These are phyloP conservation scores for Netelia inedita DNA, from an alignment of 2,888 invertebrate species.

Conservation along the genomic window DNA sequence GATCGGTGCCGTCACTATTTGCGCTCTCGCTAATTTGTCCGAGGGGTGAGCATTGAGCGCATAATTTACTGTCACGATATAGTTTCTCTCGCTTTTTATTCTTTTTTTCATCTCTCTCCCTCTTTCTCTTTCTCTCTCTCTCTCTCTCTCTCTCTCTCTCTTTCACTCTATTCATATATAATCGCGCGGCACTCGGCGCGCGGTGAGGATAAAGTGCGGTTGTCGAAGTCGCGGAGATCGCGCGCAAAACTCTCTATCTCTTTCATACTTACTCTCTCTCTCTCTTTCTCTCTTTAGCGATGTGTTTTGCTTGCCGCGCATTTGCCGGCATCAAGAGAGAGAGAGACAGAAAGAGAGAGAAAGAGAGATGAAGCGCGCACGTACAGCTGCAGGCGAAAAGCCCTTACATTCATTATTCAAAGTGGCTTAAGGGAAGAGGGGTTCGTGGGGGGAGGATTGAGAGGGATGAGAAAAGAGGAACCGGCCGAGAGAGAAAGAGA, in stretches of 20 bases:
- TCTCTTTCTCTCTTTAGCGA: neutral
- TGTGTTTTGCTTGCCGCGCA: constrained; percentile 34
- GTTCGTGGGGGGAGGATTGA: neutral
- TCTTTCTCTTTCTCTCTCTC: neutral
- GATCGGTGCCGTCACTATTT: constrained; percentile 66
- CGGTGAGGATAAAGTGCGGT: constrained; percentile 53
- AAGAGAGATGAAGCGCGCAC: constrained; percentile 23
- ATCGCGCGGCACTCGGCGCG: neutral
- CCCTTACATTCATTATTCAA: constrained; percentile 67
- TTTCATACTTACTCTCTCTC: constrained; percentile 1
- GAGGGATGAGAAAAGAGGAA: constrained; percentile 49
- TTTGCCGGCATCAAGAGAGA: constrained; percentile 28
- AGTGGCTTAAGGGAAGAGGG: constrained; percentile 40
- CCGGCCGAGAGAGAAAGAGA: constrained; percentile 7
- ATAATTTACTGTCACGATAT: constrained; percentile 49
- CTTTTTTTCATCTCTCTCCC: neutral
- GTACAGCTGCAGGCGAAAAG: constrained; percentile 55
- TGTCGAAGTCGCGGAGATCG: constrained; percentile 59
- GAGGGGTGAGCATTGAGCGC: constrained; percentile 53
- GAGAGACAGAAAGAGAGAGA: neutral
- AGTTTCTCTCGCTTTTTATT: constrained; percentile 12
- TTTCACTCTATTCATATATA: constrained; percentile 13
- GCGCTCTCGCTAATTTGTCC: constrained; percentile 71
- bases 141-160: neutral
- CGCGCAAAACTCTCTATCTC: constrained; percentile 21